Base-by-base conservation (phyloP, 1,140 invertebrate species). In the Odontomachus brunneus region DNA sequence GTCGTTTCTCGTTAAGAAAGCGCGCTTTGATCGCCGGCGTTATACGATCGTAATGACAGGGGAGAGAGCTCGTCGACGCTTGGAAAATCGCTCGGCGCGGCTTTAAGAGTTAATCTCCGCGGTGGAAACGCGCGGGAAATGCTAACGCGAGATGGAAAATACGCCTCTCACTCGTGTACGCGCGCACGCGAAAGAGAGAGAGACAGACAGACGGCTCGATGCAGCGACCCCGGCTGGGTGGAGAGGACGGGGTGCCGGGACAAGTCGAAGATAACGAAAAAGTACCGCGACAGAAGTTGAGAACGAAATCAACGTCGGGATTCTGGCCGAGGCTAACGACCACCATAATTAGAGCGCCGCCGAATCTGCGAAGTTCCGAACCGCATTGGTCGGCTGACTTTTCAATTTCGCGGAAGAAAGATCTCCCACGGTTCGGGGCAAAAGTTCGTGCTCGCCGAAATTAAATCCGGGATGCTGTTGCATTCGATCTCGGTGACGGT, bases 341-440 rank as follows among this genome's bases (percentile, higher is more conserved):
- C 73, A 38, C 59, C 86, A 88, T 88, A 88, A 88, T 88, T 88
- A 88, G 86, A 86, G 57, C 55, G 22, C 59, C 38, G 57, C 15
- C 48, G 72, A 71, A 57, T 60, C 57, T 55, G 60, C 66, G 44
- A 88, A 84, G 62, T 71, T 81, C 26, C 62, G 38, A 53, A 51
- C 71, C 49, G 59, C 49, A 69, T 78, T 84, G 74, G 51, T 49
- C 59, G 55, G 82, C 67, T 82, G 85, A 87, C 78, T 87, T 87
- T 71, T 76, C 86, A 86, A 86, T 86, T 86, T 49, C 82, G 51
- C 57, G 67, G 71, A 74, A 67, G 73, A 80, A 82, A 82, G 69
- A 74, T 53, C 9, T 7, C 38, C 59, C n/a, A 44, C 51, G 51
- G 22, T 15, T 59, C 51, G 55, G 38, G 38, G 44, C 7, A 48